Conservation (phyloP, 1,140 invertebrate genomes). For the Papilio aristodemus region DNA sequence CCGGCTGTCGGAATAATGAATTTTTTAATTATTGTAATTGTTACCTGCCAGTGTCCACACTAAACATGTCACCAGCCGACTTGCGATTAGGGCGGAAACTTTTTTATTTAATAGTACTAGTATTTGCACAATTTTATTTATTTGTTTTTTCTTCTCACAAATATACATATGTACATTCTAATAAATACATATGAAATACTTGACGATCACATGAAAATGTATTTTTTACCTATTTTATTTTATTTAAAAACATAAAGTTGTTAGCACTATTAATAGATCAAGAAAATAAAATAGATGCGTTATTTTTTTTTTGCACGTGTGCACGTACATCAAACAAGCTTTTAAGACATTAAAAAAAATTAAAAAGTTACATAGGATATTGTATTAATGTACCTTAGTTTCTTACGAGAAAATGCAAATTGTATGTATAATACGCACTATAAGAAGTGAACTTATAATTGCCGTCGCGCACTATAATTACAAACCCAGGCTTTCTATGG, state of each 20-base stretch:
- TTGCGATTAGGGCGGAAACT: background rate
- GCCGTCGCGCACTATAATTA: background rate
- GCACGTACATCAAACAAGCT: background rate
- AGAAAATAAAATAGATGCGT: too few species aligned
- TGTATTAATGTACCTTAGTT: too few species aligned
- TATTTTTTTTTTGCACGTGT: too few species aligned
- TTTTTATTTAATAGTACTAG: slow-evolving; percentile 7
- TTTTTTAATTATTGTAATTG: slow-evolving; percentile 60
- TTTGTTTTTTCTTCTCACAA: background rate
- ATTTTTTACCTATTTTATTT: too few species aligned
- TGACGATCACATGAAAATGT: too few species aligned
- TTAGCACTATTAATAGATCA: too few species aligned
- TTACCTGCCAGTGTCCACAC: slow-evolving; percentile 39
- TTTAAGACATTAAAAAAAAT: background rate
- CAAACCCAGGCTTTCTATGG: slow-evolving; percentile 6
- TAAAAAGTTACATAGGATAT: background rate
- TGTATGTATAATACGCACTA: background rate
- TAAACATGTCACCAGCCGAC: slow-evolving; percentile 26
- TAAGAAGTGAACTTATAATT: background rate
- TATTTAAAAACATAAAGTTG: too few species aligned
- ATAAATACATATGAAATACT: too few species aligned
- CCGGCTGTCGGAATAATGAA: slow-evolving; percentile 48
- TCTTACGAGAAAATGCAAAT: background rate
- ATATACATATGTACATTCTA: too few species aligned
- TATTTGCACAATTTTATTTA: background rate